Evolutionary conservation across 2,113 vertebrate species (phyloP), one percentile per base, ranked within the genome.

Genomic region (Microtus ochrogaster): DNA sequence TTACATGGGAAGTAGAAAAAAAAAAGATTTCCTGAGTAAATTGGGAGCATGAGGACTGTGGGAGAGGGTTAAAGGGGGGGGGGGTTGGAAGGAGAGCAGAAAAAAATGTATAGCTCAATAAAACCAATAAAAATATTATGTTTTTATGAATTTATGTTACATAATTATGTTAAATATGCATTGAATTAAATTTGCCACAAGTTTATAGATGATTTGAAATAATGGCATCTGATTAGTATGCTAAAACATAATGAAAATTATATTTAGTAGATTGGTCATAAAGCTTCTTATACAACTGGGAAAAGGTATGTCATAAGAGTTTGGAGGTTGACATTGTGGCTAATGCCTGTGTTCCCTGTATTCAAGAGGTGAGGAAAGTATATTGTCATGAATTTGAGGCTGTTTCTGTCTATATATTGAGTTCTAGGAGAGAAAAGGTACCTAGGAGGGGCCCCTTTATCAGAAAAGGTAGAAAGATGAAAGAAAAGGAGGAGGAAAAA

Each of bases 311-410:
- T 36, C 28, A 41, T 2, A 70, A 0, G 41, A 41, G 6, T 26
- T 5, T 41, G 17, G 65, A 33, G 0, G 6, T 17, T n/a, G 6
- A 13, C 16, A 41, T 19, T 2, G 16, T 44, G 13, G 24, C 7
- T 84, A 5, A 66, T 21, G 5, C 39, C 5, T 41, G 11, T 44
- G 17, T 28, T 66, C 5, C 33, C 28, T 66, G 39, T 9, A 33
- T 41, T 85, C 39, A 13, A 55, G 4, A 66, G 26, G 0, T 44
- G 41, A 21, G 10, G 0, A 44, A 21, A 9, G 8, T 2, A 52
- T 12, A 52, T 47, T 85, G 39, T 44, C 61, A 85, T 7, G 2
- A 66, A 11, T 30, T 66, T 5, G 4, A 21, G 41, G 14, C 4
- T 66, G 1, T 16, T 30, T 2, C 66, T 85, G 61, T 4, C 16